These are phyloP conservation scores for Bradypodion pumilum DNA, from an alignment of 2,797 vertebrate genomes.

Conservation along the genomic window DNA sequence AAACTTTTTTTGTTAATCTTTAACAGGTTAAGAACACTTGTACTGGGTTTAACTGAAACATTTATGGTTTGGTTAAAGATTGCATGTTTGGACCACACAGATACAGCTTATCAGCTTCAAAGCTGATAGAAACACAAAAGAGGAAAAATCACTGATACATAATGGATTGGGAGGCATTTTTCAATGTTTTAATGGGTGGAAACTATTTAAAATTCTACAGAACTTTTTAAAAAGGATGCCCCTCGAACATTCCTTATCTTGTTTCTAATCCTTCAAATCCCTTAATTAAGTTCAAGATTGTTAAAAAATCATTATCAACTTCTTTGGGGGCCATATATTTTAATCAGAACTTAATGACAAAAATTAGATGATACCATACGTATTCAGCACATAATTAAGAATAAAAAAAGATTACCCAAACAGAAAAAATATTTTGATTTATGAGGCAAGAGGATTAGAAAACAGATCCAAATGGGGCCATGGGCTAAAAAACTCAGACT, in stretches of 20 bases:
- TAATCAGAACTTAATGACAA: constrained; percentile 64
- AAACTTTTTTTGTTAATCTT: not conserved
- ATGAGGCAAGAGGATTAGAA: constrained; percentile 66
- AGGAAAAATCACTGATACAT: constrained; percentile 22
- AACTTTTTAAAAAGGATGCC: constrained; percentile 40
- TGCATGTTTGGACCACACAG: not conserved
- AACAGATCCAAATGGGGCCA: constrained; percentile 70
- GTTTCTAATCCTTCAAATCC: constrained; percentile 68
- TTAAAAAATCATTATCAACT: constrained; percentile 61
- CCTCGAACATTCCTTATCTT: constrained; percentile 63
- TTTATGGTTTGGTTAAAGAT: not conserved
- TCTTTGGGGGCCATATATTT: constrained; percentile 63
- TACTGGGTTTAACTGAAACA: not conserved
- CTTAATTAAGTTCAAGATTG: constrained; percentile 57
- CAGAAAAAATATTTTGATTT: constrained; percentile 66
- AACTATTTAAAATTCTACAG: constrained; percentile 58
- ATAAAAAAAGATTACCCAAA: constrained; percentile 65
- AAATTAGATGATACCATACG: constrained; percentile 61
- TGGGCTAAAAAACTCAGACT: constrained; percentile 71
- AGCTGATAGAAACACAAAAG: constrained; percentile 12
- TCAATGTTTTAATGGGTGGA: constrained; percentile 40
- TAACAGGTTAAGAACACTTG: not conserved
- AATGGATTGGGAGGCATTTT: constrained; percentile 24
- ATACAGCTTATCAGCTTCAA: constrained; percentile 21
- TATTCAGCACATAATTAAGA: constrained; percentile 62